These are phyloP conservation scores for Rhynchophorus ferrugineus DNA, from an alignment of 1,140 invertebrate species.

Conservation along the genomic window DNA sequence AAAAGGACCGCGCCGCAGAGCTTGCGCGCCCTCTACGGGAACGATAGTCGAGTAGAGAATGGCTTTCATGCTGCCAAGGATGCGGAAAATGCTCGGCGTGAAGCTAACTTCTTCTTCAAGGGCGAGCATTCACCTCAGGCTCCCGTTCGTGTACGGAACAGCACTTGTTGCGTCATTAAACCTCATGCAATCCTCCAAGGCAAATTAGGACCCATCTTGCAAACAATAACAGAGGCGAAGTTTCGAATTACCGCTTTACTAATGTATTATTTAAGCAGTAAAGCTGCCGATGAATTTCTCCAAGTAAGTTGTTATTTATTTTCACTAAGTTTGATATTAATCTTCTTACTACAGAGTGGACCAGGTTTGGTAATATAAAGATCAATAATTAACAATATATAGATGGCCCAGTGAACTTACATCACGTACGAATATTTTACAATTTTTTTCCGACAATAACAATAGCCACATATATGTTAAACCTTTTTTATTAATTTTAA, in stretches of 20 bases:
- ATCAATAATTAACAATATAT: too few species aligned
- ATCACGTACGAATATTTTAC: too few species aligned
- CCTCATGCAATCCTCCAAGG: slow-evolving; percentile 79
- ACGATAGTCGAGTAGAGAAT: slow-evolving; percentile 59
- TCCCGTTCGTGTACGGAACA: slow-evolving; percentile 55
- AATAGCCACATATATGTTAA: too few species aligned
- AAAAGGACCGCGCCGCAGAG: slow-evolving; percentile 48
- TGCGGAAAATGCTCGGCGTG: slow-evolving; percentile 48
- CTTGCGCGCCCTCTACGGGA: slow-evolving; percentile 66
- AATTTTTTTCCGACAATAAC: too few species aligned
- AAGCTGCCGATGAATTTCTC: slow-evolving; percentile 83
- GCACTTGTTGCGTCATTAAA: slow-evolving; percentile 83
- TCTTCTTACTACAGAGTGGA: too few species aligned
- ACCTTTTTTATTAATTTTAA: too few species aligned
- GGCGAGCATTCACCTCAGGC: slow-evolving; percentile 43
- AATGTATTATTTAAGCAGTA: slow-evolving; percentile 68
- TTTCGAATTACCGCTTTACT: slow-evolving; percentile 74
- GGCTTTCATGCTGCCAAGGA: slow-evolving; percentile 62
- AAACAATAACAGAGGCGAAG: slow-evolving; percentile 62
- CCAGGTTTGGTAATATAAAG: too few species aligned
- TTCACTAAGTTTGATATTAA: too few species aligned
- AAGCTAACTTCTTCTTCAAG: slow-evolving; percentile 32
- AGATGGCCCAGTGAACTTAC: too few species aligned
- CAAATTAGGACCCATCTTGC: slow-evolving; percentile 62
- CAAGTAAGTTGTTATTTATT: too few species aligned